Evolutionary conservation across 2,888 invertebrate species (phyloP), one percentile per base, ranked within the genome.

Genomic region (Agrotis puta): DNA sequence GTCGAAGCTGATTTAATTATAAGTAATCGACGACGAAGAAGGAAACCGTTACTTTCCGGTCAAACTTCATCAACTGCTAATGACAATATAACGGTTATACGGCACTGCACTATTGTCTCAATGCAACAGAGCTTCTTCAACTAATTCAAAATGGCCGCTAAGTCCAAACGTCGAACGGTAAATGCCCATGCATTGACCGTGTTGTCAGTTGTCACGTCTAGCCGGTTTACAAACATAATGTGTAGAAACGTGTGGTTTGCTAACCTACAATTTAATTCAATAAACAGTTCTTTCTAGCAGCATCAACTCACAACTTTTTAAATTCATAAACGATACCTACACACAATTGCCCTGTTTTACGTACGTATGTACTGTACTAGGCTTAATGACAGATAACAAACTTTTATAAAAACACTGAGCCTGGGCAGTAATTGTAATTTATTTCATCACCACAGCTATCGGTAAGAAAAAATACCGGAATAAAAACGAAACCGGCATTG

Each of bases 21-120:
- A 11, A 11, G 9, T 1, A 39, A 39, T 39, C 39, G 5, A 39
- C 39, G 39, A 39, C 1, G 39, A 39, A 33, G 7, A 4, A 27
- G 27, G 27, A 33, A 7, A 33, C 33, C 33, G 13, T 56, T 53
- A 53, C 57, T 27, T 27, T 9, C 5, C 18, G 22, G 24, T 39
- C 56, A 69, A 68, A 39, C 18, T 69, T 69, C 56, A 69, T 69
- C 54, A 69, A 69, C 47, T 61, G 39, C 47, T 48, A 71, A 47
- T 18, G 7, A 43, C 11, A 9, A 20, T n/a, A 13, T 71, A 51
- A 56, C 72, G n/a, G 62, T 61, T 27, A 33, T 47, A 51, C 45
- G 27, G 45, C 33, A 71, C 20, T 71, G 72, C 51, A 70, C 48
- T 51, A 39, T 58, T 72, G 72, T 72, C 48, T 74, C 54, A 61